A percentile compares a stretch with the other conserved stretches of the same genome.
Conservation (phyloP, 2,113 vertebrate genomes). For the Chloebia gouldiae region DNA sequence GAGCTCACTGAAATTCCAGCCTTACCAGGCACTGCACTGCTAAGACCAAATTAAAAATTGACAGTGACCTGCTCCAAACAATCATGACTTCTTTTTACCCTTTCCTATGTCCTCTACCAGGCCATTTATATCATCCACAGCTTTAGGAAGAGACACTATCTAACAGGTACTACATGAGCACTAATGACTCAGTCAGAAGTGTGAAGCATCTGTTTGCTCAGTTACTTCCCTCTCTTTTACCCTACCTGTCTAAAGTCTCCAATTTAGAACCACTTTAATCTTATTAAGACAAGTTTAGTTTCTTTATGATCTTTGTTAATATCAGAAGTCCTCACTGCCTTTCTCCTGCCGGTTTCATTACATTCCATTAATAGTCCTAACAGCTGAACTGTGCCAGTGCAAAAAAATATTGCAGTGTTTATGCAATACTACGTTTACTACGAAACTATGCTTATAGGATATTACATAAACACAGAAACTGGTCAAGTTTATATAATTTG, state of each 20-base stretch:
- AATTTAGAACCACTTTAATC: background rate
- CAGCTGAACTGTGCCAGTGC: background rate
- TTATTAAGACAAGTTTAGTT: background rate
- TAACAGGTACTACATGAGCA: fast-evolving
- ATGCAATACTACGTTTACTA: background rate
- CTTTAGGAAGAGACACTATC: background rate
- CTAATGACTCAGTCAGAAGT: background rate
- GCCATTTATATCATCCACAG: background rate
- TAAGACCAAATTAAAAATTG: background rate
- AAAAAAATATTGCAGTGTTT: background rate
- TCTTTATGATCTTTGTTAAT: background rate
- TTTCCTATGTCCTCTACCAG: background rate
- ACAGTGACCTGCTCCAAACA: background rate
- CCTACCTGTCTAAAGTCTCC: background rate
- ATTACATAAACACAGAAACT: background rate
- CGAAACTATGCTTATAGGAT: background rate
- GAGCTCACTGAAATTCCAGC: background rate
- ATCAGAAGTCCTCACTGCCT: background rate
- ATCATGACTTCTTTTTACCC: background rate
- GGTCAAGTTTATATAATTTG: background rate
- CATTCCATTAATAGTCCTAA: background rate
- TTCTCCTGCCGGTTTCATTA: background rate
- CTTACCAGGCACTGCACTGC: background rate
- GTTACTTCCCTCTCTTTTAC: background rate
- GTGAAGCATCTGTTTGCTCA: background rate